Evolutionary conservation across 2,797 vertebrate species (phyloP).

Genomic region (Darevskia mixta): DNA sequence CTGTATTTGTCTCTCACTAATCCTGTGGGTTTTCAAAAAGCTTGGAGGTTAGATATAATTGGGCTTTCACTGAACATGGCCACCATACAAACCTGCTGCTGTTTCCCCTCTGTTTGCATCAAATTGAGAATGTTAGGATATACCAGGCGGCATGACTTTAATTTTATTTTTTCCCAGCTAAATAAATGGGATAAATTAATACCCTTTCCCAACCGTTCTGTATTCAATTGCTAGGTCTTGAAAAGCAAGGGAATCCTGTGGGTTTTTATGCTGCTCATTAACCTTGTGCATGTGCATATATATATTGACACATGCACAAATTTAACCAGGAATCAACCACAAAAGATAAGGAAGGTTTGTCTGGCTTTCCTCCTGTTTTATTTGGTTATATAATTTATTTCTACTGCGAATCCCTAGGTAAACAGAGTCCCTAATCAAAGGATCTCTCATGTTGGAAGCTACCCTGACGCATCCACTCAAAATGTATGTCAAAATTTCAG

Average conservation of each 20-base stretch:
- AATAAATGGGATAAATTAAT: neutral
- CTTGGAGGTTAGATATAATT: conserved; percentile 47
- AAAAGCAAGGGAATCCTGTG: neutral
- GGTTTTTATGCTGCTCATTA: neutral
- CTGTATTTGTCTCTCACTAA: conserved; percentile 41
- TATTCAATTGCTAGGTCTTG: neutral
- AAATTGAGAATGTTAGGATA: neutral
- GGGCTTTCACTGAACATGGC: conserved; percentile 50
- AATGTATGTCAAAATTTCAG: neutral
- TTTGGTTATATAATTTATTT: neutral
- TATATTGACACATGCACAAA: neutral
- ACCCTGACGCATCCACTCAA: neutral
- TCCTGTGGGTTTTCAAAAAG: conserved; percentile 46
- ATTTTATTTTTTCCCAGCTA: neutral
- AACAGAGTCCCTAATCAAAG: conserved; percentile 30
- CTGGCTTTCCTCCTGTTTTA: neutral
- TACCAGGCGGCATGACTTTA: conserved; percentile 3
- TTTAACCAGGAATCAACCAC: conserved; percentile 13
- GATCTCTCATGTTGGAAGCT: conserved; percentile 2
- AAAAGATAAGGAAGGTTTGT: neutral
- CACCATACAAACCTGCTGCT: neutral
- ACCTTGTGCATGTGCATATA: neutral
- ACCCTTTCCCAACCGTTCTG: neutral
- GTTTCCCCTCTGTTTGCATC: neutral
- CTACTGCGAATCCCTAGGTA: neutral